Evolutionary conservation across 2,797 vertebrate genomes (phyloP).

Genomic region (Hapalemur alaotrensis): DNA sequence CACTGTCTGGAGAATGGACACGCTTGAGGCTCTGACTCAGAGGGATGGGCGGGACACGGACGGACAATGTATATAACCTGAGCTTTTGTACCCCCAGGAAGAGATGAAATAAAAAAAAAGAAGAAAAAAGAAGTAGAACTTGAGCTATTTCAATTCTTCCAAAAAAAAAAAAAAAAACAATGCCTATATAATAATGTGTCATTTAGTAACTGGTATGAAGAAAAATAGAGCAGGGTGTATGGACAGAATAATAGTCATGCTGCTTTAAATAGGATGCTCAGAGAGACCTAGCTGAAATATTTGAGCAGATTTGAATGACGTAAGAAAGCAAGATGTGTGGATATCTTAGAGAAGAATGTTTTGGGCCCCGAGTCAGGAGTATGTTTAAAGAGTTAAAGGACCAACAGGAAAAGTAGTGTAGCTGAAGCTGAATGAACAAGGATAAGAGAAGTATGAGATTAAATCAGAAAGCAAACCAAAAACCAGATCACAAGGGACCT

Average conservation of each 20-base stretch:
- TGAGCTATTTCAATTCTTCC: too few species aligned
- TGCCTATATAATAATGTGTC: not conserved
- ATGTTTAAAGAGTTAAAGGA: conserved; percentile 15
- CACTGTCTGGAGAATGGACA: too few species aligned
- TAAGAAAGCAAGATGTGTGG: not conserved
- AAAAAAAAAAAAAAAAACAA: conserved; percentile 38
- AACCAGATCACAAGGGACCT: not conserved
- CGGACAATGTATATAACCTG: too few species aligned
- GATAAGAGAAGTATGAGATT: not conserved
- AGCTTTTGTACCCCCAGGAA: too few species aligned
- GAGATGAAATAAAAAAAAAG: too few species aligned
- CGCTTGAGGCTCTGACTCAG: too few species aligned
- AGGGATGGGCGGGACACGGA: too few species aligned
- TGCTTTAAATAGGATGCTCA: not conserved
- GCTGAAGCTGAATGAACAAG: not conserved
- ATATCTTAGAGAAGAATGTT: not conserved
- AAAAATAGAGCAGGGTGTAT: not conserved
- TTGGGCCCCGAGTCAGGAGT: not conserved
- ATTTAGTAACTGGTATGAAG: not conserved
- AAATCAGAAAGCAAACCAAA: not conserved
- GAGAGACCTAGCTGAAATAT: not conserved
- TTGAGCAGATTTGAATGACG: conserved; percentile 3
- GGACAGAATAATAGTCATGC: not conserved
- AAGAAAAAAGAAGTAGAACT: too few species aligned
- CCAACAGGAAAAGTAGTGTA: conserved; percentile 9